phyloP scores from a whole-genome alignment of 1,140 invertebrate genomes.

The Coenobita brevimanus region DNA sequence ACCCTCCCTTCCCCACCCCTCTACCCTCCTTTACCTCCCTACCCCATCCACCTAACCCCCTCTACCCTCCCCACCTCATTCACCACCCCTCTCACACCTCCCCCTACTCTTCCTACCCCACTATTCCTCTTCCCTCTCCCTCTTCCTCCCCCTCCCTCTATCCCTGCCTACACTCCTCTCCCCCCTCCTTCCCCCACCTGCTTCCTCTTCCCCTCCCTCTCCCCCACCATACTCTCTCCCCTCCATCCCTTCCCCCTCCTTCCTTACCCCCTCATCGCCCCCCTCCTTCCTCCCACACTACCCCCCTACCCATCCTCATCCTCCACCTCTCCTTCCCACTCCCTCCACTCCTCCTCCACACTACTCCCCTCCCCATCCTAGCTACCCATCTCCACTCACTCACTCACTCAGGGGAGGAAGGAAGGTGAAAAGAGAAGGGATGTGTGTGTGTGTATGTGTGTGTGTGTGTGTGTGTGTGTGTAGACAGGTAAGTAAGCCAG shows the following conservation, averaged over 20 bases:
- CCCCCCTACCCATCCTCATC: not conserved
- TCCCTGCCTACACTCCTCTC: not conserved
- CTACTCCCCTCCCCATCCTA: not conserved
- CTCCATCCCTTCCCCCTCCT: not conserved
- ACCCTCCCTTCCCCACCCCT: not conserved
- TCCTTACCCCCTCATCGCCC: not conserved
- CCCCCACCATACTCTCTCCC: conserved; percentile 10
- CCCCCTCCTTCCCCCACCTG: not conserved
- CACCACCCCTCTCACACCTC: not conserved
- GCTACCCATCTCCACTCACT: not conserved
- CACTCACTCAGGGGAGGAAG: not conserved
- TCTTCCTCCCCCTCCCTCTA: conserved; percentile 9
- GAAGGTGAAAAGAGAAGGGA: not conserved
- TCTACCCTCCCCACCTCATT: not conserved
- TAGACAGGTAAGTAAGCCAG: not conserved
- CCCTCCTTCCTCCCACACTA: not conserved
- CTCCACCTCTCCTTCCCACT: not conserved
- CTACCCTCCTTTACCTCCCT: not conserved
- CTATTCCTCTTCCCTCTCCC: not conserved
- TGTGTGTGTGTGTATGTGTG: too few species aligned
- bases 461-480: not conserved
- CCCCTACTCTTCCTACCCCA: not conserved
- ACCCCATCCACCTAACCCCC: not conserved
- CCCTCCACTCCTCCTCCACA: not conserved
- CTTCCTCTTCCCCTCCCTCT: not conserved